phyloP scores from a whole-genome alignment of 2,888 invertebrate genomes.

The Diadegma fenestrale region DNA sequence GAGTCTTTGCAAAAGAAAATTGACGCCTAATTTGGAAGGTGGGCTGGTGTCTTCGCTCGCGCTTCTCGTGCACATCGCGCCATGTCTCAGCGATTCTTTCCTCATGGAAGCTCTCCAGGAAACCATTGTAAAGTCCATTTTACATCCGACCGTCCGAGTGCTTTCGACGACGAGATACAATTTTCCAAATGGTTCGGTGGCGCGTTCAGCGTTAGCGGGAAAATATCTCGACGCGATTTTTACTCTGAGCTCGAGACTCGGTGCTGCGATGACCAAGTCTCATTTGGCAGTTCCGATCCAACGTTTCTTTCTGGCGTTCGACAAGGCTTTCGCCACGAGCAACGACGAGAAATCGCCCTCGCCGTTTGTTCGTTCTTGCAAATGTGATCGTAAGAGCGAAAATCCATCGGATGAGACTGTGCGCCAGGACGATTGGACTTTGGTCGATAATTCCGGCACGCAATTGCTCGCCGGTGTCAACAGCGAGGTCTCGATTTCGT shows the following conservation, averaged over 20 bases:
- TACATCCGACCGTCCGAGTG: constrained; percentile 93
- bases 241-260: constrained; percentile 91
- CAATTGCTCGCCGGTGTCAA: constrained; percentile 69
- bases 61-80: constrained; percentile 92
- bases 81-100: constrained; percentile 92
- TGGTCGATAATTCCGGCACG: constrained; percentile 57
- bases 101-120: constrained; percentile 96
- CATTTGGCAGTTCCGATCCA: constrained; percentile 90
- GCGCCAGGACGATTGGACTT: constrained; percentile 61
- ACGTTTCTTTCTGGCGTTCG: constrained; percentile 92
- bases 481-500: constrained; percentile 87
- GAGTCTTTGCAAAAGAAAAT: constrained; percentile 91
- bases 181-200: constrained; percentile 93
- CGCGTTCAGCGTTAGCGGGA: constrained; percentile 91
- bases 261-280: constrained; percentile 91
- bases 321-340: constrained; percentile 88
- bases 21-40: constrained; percentile 94
- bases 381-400: constrained; percentile 66
- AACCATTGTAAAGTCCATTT: constrained; percentile 92
- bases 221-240: constrained; percentile 94
- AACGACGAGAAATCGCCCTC: constrained; percentile 55
- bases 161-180: constrained; percentile 91
- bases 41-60: constrained; percentile 94
- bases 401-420: constrained; percentile 33
- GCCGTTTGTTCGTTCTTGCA: constrained; percentile 35